phyloP scores from a whole-genome alignment of 2,113 vertebrate species.

The Egretta garzetta region DNA sequence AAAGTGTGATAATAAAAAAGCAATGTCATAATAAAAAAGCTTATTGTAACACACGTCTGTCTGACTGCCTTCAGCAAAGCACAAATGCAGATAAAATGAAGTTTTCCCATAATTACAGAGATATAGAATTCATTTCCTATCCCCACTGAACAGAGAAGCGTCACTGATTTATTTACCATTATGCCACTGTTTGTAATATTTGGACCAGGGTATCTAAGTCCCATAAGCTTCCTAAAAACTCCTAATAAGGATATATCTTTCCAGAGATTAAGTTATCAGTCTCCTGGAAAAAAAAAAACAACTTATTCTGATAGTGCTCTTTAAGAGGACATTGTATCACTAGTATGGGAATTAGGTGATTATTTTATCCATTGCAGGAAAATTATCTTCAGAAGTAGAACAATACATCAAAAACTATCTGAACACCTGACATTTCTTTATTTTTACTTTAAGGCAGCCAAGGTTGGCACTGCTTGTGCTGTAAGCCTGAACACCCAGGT shows the following conservation, averaged over 20 bases:
- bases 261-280: neutral
- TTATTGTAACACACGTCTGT: accelerated
- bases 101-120: neutral
- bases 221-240: neutral
- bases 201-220: neutral
- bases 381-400: neutral
- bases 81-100: neutral
- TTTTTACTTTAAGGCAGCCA: neutral
- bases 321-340: neutral
- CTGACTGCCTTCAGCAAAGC: neutral
- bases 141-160: neutral
- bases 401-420: neutral
- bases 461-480: neutral
- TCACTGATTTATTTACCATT: neutral
- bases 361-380: neutral
- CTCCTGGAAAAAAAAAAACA: neutral
- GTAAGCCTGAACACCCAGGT: neutral
- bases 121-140: neutral
- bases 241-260: neutral
- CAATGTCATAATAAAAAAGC: neutral
- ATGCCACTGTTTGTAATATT: neutral
- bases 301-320: neutral
- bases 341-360: neutral
- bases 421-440: neutral
- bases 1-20: neutral